phyloP scores from a whole-genome alignment of 2,888 invertebrate genomes.

The Lasioglossum zephyrum region DNA sequence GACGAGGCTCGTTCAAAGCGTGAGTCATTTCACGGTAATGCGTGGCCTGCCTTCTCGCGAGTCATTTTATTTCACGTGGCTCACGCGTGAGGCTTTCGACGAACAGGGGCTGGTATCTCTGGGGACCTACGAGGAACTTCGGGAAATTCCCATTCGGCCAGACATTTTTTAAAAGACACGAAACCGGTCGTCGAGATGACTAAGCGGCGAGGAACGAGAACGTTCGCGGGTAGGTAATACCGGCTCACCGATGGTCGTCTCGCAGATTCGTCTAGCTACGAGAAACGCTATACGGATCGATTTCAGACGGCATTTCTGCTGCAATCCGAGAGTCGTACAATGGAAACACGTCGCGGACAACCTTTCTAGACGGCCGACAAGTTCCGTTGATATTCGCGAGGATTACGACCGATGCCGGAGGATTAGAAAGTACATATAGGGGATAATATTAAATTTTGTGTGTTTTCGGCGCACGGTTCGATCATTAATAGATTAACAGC shows the following conservation, averaged over 20 bases:
- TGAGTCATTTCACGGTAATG: conserved; percentile 50
- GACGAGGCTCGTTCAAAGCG: not conserved
- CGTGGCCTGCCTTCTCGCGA: conserved; percentile 8
- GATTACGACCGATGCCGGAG: not conserved
- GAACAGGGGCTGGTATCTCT: not conserved
- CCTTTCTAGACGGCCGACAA: not conserved
- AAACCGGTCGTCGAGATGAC: not conserved
- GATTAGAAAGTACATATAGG: not conserved
- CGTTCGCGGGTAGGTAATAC: not conserved
- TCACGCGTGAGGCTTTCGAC: not conserved
- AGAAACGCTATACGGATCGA: not conserved
- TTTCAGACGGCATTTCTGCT: conserved; percentile 8
- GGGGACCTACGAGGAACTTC: not conserved
- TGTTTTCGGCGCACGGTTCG: no score
- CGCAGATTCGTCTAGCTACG: not conserved
- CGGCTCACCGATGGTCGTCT: not conserved
- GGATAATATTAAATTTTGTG: no score
- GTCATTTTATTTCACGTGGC: conserved; percentile 19
- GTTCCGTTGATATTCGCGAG: conserved; percentile 5
- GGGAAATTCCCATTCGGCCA: not conserved
- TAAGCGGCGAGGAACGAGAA: not conserved
- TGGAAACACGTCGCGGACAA: conserved; percentile 1
- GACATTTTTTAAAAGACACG: not conserved
- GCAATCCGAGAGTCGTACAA: conserved; percentile 16
- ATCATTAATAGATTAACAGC: no score